Evolutionary conservation across 2,113 vertebrate species (phyloP), one percentile per base, ranked within the genome.

Genomic region (Alligator mississippiensis): DNA sequence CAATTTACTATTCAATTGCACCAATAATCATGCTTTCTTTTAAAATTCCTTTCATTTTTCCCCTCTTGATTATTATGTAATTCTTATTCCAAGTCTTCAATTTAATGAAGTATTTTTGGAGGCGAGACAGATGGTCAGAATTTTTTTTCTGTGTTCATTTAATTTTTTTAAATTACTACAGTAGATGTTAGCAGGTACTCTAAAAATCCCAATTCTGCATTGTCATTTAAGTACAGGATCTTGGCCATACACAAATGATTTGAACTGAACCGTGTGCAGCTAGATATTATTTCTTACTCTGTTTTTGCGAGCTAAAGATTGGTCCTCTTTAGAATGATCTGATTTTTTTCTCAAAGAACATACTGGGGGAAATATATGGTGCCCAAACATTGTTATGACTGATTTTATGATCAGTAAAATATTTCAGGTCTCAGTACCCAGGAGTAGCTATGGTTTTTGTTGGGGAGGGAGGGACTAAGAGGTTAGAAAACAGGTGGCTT

Each of bases 21-120:
- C 80, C 84, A 91, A 90, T 74, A 87, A 84, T 89, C 85, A 82
- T 38, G 91, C 93, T 68, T 91, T 62, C 89, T 93, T 30, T 38
- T 70, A 72, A 47, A 47, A 9, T 94, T 90, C 64, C 34, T 68
- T 55, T 47, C 11, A 28, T 34, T 77, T 27, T 57, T 13, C 27
- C 13, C 54, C 54, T 28, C 74, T 77, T 77, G 61, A 55, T 47
- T 9, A 47, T 47, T 8, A 47, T 47, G 47, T 47, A 47, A 88
- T 5, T 76, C 1, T n/a, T 27, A 59, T 28, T 72, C 16, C n/a
- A 60, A 74, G 79, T 59, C 58, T 59, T 55, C 68, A 77, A 66
- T 77, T 77, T 3, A 55, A 47, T 0, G 54, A 68, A 24, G 28
- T 78, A 1, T 66, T 87, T 93, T 84, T 54, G 3, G 15, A 24